These are phyloP conservation scores for Edolisoma coerulescens DNA, from an alignment of 2,113 vertebrate species.

Conservation along the genomic window DNA sequence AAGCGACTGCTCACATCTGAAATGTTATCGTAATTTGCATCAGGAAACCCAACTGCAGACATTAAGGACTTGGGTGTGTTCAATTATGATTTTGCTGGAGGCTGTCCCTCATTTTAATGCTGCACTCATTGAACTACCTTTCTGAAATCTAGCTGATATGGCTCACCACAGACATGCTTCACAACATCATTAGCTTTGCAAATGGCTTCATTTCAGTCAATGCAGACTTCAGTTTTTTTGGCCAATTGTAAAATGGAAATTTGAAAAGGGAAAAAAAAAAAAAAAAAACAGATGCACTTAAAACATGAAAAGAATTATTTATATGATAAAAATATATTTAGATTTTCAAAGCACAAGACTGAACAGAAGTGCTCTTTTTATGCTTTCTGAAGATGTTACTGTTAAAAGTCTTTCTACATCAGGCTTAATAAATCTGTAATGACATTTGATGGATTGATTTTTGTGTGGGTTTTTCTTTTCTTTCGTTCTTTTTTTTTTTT, in stretches of 20 bases:
- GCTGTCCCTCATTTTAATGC: constrained; percentile 70
- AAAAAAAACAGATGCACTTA: constrained; percentile 79
- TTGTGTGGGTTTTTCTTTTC: constrained; percentile 62
- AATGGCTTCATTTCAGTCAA: constrained; percentile 70
- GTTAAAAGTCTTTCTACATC: constrained; percentile 85
- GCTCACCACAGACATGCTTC: constrained; percentile 56
- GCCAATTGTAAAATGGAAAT: constrained; percentile 72
- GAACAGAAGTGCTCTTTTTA: constrained; percentile 83
- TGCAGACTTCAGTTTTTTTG: constrained; percentile 70
- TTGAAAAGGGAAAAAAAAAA: constrained; percentile 48
- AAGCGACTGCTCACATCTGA: constrained; percentile 63
- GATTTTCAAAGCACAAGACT: constrained; percentile 86
- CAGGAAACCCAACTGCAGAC: constrained; percentile 63
- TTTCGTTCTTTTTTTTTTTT: neutral
- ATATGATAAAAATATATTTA: constrained; percentile 88
- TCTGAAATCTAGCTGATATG: constrained; percentile 59
- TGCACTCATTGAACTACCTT: constrained; percentile 65
- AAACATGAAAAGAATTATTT: constrained; percentile 85
- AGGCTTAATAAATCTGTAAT: constrained; percentile 85
- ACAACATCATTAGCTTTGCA: constrained; percentile 69
- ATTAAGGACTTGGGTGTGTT: constrained; percentile 71
- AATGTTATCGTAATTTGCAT: constrained; percentile 69
- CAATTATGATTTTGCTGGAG: constrained; percentile 69
- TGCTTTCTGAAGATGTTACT: constrained; percentile 80
- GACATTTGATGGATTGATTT: constrained; percentile 84